Base-by-base conservation (phyloP, 1,140 invertebrate species). In the Drosophila tristis region DNA sequence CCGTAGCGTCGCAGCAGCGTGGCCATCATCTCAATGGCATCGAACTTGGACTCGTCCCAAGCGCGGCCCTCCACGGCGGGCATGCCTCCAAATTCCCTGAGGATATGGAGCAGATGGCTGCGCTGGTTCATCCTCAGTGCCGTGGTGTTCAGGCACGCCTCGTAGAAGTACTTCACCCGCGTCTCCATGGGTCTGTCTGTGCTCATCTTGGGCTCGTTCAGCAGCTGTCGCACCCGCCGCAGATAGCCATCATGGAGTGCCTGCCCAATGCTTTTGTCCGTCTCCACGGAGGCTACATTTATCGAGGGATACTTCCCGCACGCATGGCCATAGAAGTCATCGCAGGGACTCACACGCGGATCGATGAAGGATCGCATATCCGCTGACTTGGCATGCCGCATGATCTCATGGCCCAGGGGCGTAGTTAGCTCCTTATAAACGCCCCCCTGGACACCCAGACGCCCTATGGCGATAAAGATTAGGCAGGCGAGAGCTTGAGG, bases 71-170 rank as follows among this genome's bases (percentile, higher is more conserved):
- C 94, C 1, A 97, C 80, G 0, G 96, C 95, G 0, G 96, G 96
- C 96, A 96, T 96, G 0, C 96, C 96, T 2, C 96, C 96, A 3
- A 97, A 92, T 55, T 93, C 91, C 11, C 93, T 92, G 4, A 97
- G 66, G 0, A 93, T 86, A 4, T 92, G 62, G 2, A 96, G 71
- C 2, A 95, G 93, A 2, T 93, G 78, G 6, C 95, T 75, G 2
- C 95, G 95, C 44, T 93, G 86, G 1, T 93, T 81, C 71, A 94
- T 93, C 47, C 94, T 93, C 3, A 72, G n/a, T 5, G 85, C 72
- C 57, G 82, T 93, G 93, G 75, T 31, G 90, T 92, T 79, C 13
- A 85, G 54, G 15, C 91, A 92, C 2, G 91, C 90, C 9, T 91
- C 85, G 25, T 90, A 87, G 43, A 92, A 91, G 16, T 84, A 89